These are phyloP conservation scores for Platyrinchus mystaceus DNA, from an alignment of 2,797 vertebrate genomes.

Conservation along the genomic window DNA sequence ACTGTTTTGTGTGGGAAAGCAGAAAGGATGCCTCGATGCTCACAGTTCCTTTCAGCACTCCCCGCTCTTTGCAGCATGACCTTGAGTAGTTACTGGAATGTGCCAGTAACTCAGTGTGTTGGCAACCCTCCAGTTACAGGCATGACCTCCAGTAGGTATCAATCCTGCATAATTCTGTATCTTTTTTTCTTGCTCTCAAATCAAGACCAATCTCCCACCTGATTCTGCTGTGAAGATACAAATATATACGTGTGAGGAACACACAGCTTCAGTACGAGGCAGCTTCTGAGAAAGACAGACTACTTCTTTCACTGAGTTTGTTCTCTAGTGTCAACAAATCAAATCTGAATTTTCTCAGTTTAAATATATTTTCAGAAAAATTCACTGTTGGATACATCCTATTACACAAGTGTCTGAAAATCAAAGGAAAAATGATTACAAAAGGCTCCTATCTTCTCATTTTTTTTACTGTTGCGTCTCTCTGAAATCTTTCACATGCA, in stretches of 20 bases:
- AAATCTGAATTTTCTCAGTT: conserved; percentile 5
- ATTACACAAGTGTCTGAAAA: conserved; percentile 18
- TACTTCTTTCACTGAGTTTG: background rate
- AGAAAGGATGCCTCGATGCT: background rate
- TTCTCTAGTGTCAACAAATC: conserved; percentile 8
- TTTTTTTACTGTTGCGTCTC: background rate
- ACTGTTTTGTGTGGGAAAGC: background rate
- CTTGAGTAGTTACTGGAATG: background rate
- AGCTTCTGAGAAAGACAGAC: background rate
- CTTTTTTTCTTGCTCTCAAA: background rate
- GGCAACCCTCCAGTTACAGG: background rate
- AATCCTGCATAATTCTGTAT: background rate
- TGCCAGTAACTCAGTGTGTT: background rate
- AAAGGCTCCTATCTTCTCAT: background rate
- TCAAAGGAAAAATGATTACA: background rate
- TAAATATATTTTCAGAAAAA: conserved; percentile 31
- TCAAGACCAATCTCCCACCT: background rate
- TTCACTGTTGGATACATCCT: background rate
- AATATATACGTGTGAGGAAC: background rate
- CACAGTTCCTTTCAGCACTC: background rate
- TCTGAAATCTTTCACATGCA: background rate
- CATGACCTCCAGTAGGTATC: background rate
- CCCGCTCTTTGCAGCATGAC: background rate
- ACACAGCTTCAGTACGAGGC: background rate
- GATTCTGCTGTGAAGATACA: background rate